Evolutionary conservation across 2,113 vertebrate species (phyloP), one percentile per base, ranked within the genome.

Genomic region (Elanus axillaris): DNA sequence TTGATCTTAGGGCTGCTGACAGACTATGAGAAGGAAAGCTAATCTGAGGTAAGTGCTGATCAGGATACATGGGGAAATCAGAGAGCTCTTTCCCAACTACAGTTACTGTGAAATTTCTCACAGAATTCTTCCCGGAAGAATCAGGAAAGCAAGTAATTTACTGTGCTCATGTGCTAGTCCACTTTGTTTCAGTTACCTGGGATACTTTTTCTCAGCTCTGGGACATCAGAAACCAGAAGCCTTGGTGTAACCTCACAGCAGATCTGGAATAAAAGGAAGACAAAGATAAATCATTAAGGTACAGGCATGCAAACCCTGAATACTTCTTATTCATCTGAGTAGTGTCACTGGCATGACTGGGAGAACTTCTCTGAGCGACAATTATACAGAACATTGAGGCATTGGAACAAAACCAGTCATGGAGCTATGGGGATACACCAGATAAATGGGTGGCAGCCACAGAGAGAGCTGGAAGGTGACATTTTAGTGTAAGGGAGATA

Each of bases 1-100:
- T 94, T 81, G 93, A 96, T 96, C 75, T 90, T 74, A 69, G 48
- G 59, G 62, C 86, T 88, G 67, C 69, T 96, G 91, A 94, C 82
- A 95, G 83, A 75, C 62, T 73, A 76, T 53, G 48, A 95, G 87
- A 87, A 93, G 52, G 58, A 91, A 92, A 94, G 40, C 73, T 95
- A 79, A 88, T 93, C n/a, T 86, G 74, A 90, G 77, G 66, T 60
- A 59, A 94, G 78, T 48, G 23, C 66, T 89, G 56, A 71, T 79
- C 47, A 72, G 67, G 59, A 60, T 74, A 95, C 18, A 69, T 8
- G 25, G 56, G n/a, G 66, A 94, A 97, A 81, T 87, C 38, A 71
- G 45, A 66, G 43, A 88, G 27, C 15, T 93, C 53, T 86, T 87
- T 85, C 86, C 74, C 43, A 38, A 29, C 43, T 64, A 83, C 52